Evolutionary conservation across 2,797 vertebrate genomes (phyloP).

Genomic region (Schizopygopsis malacanthus): DNA sequence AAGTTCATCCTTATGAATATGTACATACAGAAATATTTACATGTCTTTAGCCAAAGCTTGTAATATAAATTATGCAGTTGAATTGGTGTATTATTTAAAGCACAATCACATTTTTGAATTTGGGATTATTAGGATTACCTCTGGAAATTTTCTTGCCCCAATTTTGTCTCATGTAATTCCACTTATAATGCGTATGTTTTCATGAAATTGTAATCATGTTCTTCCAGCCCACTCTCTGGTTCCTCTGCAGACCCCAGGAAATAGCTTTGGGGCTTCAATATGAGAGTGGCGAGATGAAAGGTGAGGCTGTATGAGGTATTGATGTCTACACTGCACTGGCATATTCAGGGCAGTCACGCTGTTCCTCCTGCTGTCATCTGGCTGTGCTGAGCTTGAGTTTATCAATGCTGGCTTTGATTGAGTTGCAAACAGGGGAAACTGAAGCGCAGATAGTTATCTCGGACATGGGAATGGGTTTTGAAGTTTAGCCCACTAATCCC

Average conservation of each 20-base stretch:
- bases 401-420: conserved; percentile 46
- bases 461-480: conserved; percentile 13
- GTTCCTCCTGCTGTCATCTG: conserved; percentile 53
- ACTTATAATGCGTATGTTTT: conserved; percentile 2
- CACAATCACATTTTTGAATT: conserved; percentile 9
- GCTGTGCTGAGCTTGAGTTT: conserved; percentile 13
- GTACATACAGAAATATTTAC: neutral
- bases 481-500: neutral
- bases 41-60: conserved; percentile 1
- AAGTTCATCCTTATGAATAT: neutral
- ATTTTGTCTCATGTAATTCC: neutral
- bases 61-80: conserved; percentile 2
- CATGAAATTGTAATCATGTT: neutral
- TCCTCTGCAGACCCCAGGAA: conserved; percentile 25
- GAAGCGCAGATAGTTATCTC: conserved; percentile 12
- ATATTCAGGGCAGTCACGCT: conserved; percentile 72
- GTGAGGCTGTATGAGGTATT: conserved; percentile 60
- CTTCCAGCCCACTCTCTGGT: neutral
- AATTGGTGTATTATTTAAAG: conserved; percentile 20
- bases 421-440: conserved; percentile 1
- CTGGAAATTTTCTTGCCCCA: neutral
- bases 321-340: conserved; percentile 67
- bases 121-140: conserved; percentile 20
- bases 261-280: conserved; percentile 56
- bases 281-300: conserved; percentile 68